Evolutionary conservation across 1,140 invertebrate genomes (phyloP).

Genomic region (Eupristina koningsbergeri): DNA sequence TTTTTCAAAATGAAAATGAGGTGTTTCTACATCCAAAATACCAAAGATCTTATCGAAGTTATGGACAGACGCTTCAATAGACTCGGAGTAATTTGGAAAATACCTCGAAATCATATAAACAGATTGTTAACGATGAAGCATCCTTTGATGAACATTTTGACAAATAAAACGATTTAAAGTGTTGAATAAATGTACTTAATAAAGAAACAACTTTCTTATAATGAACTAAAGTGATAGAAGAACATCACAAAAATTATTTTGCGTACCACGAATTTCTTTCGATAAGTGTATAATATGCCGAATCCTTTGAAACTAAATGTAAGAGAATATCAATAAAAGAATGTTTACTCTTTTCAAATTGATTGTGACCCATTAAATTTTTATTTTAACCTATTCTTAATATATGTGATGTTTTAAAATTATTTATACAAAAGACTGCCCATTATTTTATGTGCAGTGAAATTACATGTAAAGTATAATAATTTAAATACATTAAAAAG

Average conservation of each 20-base stretch:
- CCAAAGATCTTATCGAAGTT: slow-evolving; percentile 46
- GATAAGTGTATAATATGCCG: slow-evolving; percentile 36
- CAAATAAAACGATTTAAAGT: slow-evolving; percentile 30
- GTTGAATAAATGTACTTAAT: slow-evolving; percentile 50
- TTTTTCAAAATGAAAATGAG: slow-evolving; percentile 39
- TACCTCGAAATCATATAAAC: slow-evolving; percentile 42
- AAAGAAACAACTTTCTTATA: slow-evolving; percentile 44
- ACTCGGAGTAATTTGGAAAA: slow-evolving; percentile 43
- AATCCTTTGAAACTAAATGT: slow-evolving; percentile 41
- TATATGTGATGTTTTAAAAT: background rate
- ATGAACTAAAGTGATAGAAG: slow-evolving; percentile 37
- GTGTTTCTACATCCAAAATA: slow-evolving; percentile 38
- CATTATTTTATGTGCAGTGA: too few relatives aligned
- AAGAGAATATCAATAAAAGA: slow-evolving; percentile 48
- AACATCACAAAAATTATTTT: slow-evolving; percentile 47
- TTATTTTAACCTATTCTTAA: background rate
- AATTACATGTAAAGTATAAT: too few relatives aligned
- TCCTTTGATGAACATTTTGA: slow-evolving; percentile 30
- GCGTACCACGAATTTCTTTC: slow-evolving; percentile 32
- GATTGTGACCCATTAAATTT: background rate
- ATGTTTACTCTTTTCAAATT: slow-evolving; percentile 48
- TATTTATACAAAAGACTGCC: background rate
- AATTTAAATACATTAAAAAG: too few relatives aligned
- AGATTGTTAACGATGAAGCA: slow-evolving; percentile 35
- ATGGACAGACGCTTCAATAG: slow-evolving; percentile 17